Conservation (phyloP, 92 coral and sea anemone species). For the Heliopora coerulea region DNA sequence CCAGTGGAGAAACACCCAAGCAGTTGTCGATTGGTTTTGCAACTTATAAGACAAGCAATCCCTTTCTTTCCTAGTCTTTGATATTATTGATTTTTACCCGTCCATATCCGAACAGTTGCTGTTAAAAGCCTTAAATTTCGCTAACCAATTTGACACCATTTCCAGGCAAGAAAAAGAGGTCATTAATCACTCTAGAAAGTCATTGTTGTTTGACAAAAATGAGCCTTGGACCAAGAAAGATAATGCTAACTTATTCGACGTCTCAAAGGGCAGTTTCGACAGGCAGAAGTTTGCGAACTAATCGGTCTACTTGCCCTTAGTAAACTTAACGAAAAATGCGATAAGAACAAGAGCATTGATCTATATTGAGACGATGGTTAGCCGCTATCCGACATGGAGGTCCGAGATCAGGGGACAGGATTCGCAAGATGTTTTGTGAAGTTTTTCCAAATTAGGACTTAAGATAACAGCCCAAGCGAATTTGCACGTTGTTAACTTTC, state of each 20-base stretch:
- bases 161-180: not conserved
- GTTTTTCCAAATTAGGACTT: slow-evolving; percentile 7
- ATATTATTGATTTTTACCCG: slow-evolving; percentile 11
- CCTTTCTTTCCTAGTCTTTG: not conserved
- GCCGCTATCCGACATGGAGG: not conserved
- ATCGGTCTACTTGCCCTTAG: not conserved
- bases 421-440: not conserved
- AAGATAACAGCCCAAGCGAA: slow-evolving; percentile 39
- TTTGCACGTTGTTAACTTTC: slow-evolving; percentile 32
- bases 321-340: slow-evolving; percentile 1
- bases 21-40: slow-evolving; percentile 20
- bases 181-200: slow-evolving; percentile 22
- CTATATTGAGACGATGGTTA: too few relatives aligned
- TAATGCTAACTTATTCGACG: slow-evolving; percentile 13
- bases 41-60: not conserved
- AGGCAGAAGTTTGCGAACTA: slow-evolving; percentile 34
- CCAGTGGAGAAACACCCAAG: slow-evolving; percentile 45
- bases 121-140: not conserved
- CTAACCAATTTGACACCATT: not conserved
- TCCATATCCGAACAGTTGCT: not conserved
- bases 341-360: not conserved
- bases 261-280: slow-evolving; percentile 30
- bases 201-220: not conserved
- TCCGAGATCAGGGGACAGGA: slow-evolving; percentile 15
- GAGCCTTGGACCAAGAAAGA: slow-evolving; percentile 4